Evolutionary conservation across 2,113 vertebrate genomes (phyloP), one percentile per base, ranked within the genome.

Genomic region (Proterorhinus semilunaris): DNA sequence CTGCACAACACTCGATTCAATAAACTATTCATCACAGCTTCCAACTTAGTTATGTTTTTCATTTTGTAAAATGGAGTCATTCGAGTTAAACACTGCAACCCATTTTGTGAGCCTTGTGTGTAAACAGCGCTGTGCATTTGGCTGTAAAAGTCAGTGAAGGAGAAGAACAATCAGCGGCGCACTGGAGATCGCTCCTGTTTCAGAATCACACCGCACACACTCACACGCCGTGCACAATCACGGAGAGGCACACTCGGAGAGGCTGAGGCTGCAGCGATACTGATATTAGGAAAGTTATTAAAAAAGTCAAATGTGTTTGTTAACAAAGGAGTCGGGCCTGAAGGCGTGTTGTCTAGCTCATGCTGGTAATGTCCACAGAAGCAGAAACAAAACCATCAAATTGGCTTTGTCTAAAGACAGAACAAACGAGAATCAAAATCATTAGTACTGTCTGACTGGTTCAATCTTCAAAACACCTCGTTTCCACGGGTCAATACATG

Each of bases 121-220:
- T 8, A 84, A 80, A 47, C 54, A 78, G 44, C 54, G 53, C 67
- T 64, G 71, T 77, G 72, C 50, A 76, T 79, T 59, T 73, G 8
- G 54, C 55, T 66, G 75, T 66, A 58, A 66, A 71, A 83, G 49
- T 76, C 69, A 89, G 7, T 61, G 65, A 76, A 80, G 76, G 78
- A 80, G 79, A 88, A 74, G 74, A 85, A 86, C 76, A 80, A 88
- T 85, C 77, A 87, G 65, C 48, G 62, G 65, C 70, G 69, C 58
- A 55, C 67, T 83, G 84, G 91, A 86, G 64, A 50, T 55, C 53
- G 66, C 15, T 65, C 68, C 73, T 74, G 68, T 79, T 83, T 78
- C 45, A 62, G 70, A 54, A 88, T 88, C 82, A 80, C 51, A 68
- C 21, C 50, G 61, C 62, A 76, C 68, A 71, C 61, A 75, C n/a